phyloP scores from a whole-genome alignment of 1,140 invertebrate species.

The Brachionus manjavacas region DNA sequence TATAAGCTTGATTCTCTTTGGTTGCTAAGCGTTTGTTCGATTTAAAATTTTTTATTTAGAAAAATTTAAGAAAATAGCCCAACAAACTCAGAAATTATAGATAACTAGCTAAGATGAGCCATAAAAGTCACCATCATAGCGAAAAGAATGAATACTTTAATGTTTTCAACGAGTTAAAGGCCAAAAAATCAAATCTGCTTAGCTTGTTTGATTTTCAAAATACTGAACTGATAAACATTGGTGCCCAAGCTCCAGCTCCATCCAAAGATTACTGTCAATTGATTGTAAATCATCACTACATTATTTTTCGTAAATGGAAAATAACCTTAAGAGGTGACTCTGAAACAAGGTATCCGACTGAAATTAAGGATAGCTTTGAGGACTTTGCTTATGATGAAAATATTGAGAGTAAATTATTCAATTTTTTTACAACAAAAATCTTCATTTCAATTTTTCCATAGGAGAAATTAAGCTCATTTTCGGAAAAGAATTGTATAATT shows the following conservation, averaged over 20 bases:
- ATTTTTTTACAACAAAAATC: not conserved
- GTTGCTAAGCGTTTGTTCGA: slow-evolving; percentile 12
- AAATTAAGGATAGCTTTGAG: slow-evolving; percentile 39
- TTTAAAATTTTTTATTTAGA: not conserved
- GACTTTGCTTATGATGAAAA: slow-evolving; percentile 38
- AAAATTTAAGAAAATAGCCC: not conserved
- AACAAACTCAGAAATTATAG: not conserved
- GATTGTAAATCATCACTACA: not conserved
- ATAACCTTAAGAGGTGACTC: slow-evolving; percentile 12
- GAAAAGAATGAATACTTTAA: not conserved
- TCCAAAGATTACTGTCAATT: slow-evolving; percentile 42
- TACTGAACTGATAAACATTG: slow-evolving; percentile 14
- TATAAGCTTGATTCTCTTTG: not conserved
- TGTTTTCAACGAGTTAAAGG: not conserved
- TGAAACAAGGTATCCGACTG: slow-evolving; percentile 15
- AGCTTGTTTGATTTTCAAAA: not conserved
- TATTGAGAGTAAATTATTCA: not conserved
- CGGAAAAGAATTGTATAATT: not conserved
- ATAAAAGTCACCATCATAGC: not conserved
- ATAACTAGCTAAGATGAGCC: slow-evolving; percentile 1
- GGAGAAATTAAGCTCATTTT: not conserved
- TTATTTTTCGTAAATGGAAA: slow-evolving; percentile 25
- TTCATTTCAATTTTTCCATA: not conserved
- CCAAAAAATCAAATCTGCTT: not conserved
- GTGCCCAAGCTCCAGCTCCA: slow-evolving; percentile 5